A percentile compares a stretch with the other conserved stretches of the same genome.
Conservation (phyloP, 2,113 vertebrate species). For the Canis aureus region DNA sequence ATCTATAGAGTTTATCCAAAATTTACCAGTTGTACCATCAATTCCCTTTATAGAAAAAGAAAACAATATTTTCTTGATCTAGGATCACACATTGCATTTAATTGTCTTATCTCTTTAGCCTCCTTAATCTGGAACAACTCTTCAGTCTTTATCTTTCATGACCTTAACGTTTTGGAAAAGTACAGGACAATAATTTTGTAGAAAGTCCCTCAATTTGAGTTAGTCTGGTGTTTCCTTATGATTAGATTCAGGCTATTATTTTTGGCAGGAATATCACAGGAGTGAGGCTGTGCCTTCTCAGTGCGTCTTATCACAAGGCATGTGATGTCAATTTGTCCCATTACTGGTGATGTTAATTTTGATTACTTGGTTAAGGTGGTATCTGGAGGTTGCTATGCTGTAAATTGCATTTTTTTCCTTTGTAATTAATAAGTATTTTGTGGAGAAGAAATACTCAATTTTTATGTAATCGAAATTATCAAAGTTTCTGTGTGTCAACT, state of each 20-base stretch:
- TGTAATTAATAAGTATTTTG: slow-evolving; percentile 21
- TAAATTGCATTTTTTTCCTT: slow-evolving; percentile 17
- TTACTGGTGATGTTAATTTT: slow-evolving; percentile 25
- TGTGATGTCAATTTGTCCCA: slow-evolving; percentile 37
- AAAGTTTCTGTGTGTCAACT: background rate
- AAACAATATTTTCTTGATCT: background rate
- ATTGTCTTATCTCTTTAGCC: background rate
- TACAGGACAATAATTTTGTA: slow-evolving; percentile 20
- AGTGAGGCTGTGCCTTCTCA: slow-evolving; percentile 9
- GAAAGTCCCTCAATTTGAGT: background rate
- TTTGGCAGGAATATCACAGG: slow-evolving; percentile 30
- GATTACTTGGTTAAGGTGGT: slow-evolving; percentile 43
- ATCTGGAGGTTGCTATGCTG: slow-evolving; percentile 22
- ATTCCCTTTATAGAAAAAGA: slow-evolving; percentile 44
- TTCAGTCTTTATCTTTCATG: background rate
- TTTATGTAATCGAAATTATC: slow-evolving; percentile 48
- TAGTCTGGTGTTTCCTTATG: slow-evolving; percentile 38
- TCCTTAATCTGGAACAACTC: background rate
- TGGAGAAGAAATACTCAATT: slow-evolving; percentile 35
- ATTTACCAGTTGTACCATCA: background rate
- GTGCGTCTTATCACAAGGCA: slow-evolving; percentile 38
- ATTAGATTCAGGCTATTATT: slow-evolving; percentile 50
- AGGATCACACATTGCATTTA: background rate
- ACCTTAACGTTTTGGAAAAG: slow-evolving; percentile 32
- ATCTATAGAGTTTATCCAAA: slow-evolving; percentile 16